Evolutionary conservation across 2,888 invertebrate genomes (phyloP), one percentile per base, ranked within the genome.

Genomic region (Polydesmus complanatus): DNA sequence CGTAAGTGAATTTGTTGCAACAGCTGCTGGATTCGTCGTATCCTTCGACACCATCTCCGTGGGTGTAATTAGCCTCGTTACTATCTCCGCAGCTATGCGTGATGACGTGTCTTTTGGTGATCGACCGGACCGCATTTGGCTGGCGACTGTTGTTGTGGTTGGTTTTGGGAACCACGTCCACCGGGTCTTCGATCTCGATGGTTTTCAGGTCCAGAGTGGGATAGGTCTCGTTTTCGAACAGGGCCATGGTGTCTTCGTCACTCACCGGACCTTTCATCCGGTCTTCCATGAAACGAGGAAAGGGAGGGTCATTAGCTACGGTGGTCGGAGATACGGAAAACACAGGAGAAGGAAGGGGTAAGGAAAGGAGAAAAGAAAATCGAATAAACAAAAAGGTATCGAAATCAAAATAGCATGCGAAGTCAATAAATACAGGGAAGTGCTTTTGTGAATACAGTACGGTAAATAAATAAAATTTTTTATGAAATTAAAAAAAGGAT

Each of bases 181-280:
- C 52, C 8, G 52, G 22, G 5, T 51, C 58, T 25, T 50, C 37
- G 22, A 64, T 14, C 51, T 67, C 65, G 11, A 64, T 64, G 1
- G 65, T 67, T 59, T 63, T 60, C 26, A 67, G 56, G 54, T 67
- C 67, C n/a, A 67, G 58, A 3, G 67, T 67, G 2, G 67, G 67
- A 54, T 64, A 67, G 14, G 65, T 66, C 26, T 67, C 64, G 27
- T 65, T 65, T 51, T 66, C 63, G 59, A 64, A 65, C 1, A 65
- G 56, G 21, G 52, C 25, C n/a, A 62, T 57, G 1, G 65, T 64
- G 21, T 65, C 64, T 37, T 65, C 66, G 25, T 64, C 61, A 11
- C 64, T 48, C 21, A 37, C 18, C 11, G 21, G 27, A 22, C 21
- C 21, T 54, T 27, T 54, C 2, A 21, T 59, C 37, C 37, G 25